Percentiles rank a stretch among this genome's conserved stretches.
Conservation (phyloP, 2,888 invertebrate species). For the Strigamia maritima region DNA sequence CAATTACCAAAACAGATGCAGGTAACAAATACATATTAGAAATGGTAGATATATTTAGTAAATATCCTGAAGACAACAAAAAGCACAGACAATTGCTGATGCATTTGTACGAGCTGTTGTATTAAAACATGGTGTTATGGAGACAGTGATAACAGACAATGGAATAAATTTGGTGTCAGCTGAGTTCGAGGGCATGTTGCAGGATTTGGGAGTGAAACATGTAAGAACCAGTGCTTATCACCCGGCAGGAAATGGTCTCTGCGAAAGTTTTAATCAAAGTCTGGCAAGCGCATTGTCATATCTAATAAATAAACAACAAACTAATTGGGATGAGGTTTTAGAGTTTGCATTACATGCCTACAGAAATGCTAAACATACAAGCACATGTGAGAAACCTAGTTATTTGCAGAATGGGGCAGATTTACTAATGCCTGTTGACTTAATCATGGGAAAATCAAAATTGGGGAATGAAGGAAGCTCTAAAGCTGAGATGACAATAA, state of each 20-base stretch:
- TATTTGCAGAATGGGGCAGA: not conserved
- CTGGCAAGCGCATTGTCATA: not conserved
- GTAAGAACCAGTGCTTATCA: not conserved
- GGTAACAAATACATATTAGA: not conserved
- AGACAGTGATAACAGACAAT: not conserved
- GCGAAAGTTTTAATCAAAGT: not conserved
- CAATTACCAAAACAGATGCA: not conserved
- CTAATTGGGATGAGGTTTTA: not conserved
- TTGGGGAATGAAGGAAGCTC: not conserved
- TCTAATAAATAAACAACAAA: not conserved
- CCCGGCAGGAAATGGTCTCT: not conserved
- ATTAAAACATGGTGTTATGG: not conserved
- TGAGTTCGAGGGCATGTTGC: not conserved
- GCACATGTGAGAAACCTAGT: not conserved
- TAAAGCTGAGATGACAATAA: not conserved
- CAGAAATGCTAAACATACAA: not conserved
- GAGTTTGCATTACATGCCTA: not conserved
- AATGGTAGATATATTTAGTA: not conserved
- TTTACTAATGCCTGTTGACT: not conserved
- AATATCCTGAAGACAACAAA: not conserved
- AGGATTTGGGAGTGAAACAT: not conserved
- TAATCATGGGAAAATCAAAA: not conserved
- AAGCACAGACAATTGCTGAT: not conserved
- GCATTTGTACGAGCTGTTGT: not conserved
- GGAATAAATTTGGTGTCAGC: not conserved